Evolutionary conservation across 1,140 invertebrate species (phyloP), one percentile per base, ranked within the genome.

Genomic region (Drosophila repletoides): DNA sequence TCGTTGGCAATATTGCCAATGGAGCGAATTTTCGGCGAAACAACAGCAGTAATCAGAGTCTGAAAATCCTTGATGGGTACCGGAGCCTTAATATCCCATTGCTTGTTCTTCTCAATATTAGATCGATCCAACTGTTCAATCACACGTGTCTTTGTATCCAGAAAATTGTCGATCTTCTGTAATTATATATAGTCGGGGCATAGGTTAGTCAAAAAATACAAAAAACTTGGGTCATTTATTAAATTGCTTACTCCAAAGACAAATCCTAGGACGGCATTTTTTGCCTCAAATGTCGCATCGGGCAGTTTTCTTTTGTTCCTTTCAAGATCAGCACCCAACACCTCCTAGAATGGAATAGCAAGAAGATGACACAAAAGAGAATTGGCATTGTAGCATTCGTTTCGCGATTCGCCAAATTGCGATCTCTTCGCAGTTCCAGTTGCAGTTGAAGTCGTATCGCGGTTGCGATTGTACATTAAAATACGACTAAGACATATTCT

Each of bases 161-260:
- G 91, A 86, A 95, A 92, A 21, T 93, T 93, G 89, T 95, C 95
- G 90, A 95, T 92, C 93, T 95, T 95, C 95, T 95, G 66, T 12
- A 65, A 68, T 31, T 22, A 5, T 46, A 51, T 22, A 43, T 17
- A 26, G 17, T 38, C 4, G 12, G 14, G 14, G 31, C 12, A n/a
- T 22, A 36, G 2, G 12, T 49, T 31, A 53, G 24, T 58, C 45
- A n/a, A 63, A 24, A 22, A 10, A 41, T 10, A 14, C 26, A 29
- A n/a, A n/a, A n/a, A n/a, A n/a, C 29, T 21, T 38, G 9, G 31
- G 14, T 5, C 12, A 10, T 28, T 26, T 6, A n/a, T 34, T 1
- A 10, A 15, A 29, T 59, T 91, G 93, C 93, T 95, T 93, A 95
- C 95, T 88, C 94, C 94, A 83, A 95, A 95, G 0, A 95, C 94